These are phyloP conservation scores for Paraescarpia echinospica DNA, from an alignment of 1,140 invertebrate species.

Conservation along the genomic window DNA sequence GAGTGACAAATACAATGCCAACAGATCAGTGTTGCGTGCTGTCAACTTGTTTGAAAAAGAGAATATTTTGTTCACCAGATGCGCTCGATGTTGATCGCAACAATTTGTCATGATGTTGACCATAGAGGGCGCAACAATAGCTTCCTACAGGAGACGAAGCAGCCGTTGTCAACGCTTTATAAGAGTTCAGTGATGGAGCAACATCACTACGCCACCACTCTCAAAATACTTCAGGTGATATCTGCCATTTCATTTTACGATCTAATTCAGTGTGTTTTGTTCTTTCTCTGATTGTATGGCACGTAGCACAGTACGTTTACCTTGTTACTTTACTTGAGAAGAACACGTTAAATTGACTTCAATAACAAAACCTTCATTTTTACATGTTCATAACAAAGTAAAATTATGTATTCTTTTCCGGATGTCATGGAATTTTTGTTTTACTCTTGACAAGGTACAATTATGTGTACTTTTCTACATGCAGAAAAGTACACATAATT, in stretches of 20 bases:
- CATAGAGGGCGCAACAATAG: slow-evolving; percentile 91
- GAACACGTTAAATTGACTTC: too few relatives aligned
- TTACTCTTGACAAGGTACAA: too few relatives aligned
- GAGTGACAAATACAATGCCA: not conserved
- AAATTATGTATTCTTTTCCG: too few relatives aligned
- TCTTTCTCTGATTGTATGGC: too few relatives aligned
- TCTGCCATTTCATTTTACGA: not conserved
- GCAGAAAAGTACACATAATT: too few relatives aligned
- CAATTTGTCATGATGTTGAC: slow-evolving; percentile 96
- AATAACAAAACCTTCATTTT: too few relatives aligned
- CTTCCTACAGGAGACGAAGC: slow-evolving; percentile 87
- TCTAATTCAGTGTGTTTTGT: too few relatives aligned
- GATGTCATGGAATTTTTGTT: too few relatives aligned
- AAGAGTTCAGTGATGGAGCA: slow-evolving; percentile 82
- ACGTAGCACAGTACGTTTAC: too few relatives aligned
- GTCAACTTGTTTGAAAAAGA: not conserved
- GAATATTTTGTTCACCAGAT: not conserved
- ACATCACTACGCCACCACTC: slow-evolving; percentile 85
- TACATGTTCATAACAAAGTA: too few relatives aligned
- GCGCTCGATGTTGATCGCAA: slow-evolving; percentile 82
- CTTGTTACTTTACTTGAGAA: too few relatives aligned
- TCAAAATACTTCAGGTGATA: slow-evolving; percentile 74
- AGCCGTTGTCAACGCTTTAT: slow-evolving; percentile 79
- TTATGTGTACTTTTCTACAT: too few relatives aligned
- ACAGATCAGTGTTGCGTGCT: not conserved